These are phyloP conservation scores for Lampropteryx suffumata DNA, from an alignment of 2,888 invertebrate species.

Conservation along the genomic window DNA sequence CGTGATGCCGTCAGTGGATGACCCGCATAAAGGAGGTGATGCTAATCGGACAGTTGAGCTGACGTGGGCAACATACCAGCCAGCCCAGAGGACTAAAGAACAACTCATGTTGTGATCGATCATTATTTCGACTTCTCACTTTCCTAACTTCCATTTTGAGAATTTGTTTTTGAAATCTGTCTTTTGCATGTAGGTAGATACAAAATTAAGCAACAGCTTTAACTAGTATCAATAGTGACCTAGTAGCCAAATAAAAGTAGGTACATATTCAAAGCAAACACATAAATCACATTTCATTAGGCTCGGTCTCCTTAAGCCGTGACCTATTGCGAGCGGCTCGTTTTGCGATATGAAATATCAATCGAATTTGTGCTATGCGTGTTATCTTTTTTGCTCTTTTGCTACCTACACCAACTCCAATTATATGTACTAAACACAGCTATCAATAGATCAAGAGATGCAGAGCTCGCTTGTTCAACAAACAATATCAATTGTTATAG, in stretches of 20 bases:
- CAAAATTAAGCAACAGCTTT: conserved; percentile 3
- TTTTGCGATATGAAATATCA: conserved; percentile 38
- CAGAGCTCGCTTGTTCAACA: conserved; percentile 51
- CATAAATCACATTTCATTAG: conserved; percentile 70
- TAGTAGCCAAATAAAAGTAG: conserved; percentile 51
- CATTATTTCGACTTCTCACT: conserved; percentile 53
- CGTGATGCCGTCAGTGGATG: conserved; percentile 66
- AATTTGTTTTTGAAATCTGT: conserved; percentile 25
- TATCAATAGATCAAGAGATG: conserved; percentile 22
- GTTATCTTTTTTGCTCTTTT: conserved; percentile 17
- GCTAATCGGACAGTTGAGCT: conserved; percentile 79
- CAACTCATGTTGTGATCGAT: conserved; percentile 63
- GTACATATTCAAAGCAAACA: conserved; percentile 45
- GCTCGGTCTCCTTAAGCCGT: conserved; percentile 46
- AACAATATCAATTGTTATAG: conserved; percentile 72
- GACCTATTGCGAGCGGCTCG: conserved; percentile 58
- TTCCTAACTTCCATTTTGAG: conserved; percentile 40
- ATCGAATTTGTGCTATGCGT: conserved; percentile 29
- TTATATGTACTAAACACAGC: conserved; percentile 17
- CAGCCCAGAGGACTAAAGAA: conserved; percentile 47
- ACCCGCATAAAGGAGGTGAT: conserved; percentile 75
- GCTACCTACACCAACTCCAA: conserved; percentile 10
- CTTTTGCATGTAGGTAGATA: not conserved
- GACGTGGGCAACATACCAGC: conserved; percentile 56
- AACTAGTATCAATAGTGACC: conserved; percentile 23